Conservation (phyloP, 1,140 invertebrate species). For the Bombus consobrinus region DNA sequence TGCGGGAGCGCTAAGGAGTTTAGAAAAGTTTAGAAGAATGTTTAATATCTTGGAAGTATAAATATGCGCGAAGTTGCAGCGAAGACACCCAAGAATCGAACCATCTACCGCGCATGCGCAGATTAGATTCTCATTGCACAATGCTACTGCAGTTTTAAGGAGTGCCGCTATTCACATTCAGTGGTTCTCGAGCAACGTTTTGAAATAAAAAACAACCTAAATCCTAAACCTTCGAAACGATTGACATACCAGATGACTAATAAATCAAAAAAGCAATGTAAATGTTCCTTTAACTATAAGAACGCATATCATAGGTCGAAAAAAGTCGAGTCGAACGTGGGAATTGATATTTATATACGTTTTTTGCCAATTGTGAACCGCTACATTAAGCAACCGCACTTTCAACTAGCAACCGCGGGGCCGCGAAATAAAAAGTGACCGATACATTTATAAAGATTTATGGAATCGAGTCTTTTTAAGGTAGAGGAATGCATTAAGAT, state of each 20-base stretch:
- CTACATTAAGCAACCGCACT: slow-evolving; percentile 26
- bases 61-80: background rate
- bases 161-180: slow-evolving; percentile 12
- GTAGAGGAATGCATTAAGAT: too few relatives aligned
- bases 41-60: too few relatives aligned
- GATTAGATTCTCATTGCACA: slow-evolving; percentile 10
- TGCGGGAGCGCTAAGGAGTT: too few relatives aligned
- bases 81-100: background rate
- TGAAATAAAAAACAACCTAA: background rate
- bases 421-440: slow-evolving; percentile 3
- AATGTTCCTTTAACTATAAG: background rate
- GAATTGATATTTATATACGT: background rate
- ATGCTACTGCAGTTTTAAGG: background rate
- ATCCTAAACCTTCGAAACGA: background rate
- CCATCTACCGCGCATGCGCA: background rate
- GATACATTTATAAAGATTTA: background rate
- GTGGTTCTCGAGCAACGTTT: slow-evolving; percentile 16
- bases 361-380: slow-evolving; percentile 22
- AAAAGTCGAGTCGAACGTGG: background rate
- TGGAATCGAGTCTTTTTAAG: background rate
- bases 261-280: background rate
- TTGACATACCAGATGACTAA: background rate
- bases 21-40: too few relatives aligned
- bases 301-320: background rate
- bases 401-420: slow-evolving; percentile 7